phyloP scores from a whole-genome alignment of 2,113 vertebrate genomes.

The Oreocharis arfaki region DNA sequence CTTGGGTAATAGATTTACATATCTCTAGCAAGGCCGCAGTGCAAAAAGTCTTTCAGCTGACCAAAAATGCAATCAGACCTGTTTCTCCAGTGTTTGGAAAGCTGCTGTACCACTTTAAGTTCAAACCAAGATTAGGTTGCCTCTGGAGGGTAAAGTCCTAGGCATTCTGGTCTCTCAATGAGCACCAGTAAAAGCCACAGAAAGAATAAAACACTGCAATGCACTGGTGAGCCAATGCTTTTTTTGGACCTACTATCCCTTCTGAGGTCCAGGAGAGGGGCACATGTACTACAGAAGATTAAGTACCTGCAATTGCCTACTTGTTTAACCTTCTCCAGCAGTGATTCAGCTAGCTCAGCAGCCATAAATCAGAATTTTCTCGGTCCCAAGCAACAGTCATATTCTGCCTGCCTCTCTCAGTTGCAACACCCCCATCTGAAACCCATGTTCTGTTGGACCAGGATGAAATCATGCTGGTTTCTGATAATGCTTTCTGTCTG shows the following conservation, averaged over 20 bases:
- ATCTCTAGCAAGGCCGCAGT: neutral
- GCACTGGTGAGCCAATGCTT: rapidly evolving
- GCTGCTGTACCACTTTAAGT: neutral
- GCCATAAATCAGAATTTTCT: neutral
- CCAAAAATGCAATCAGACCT: neutral
- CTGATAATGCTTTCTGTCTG: neutral
- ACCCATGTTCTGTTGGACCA: neutral
- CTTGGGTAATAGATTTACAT: neutral
- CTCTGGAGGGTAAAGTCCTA: neutral
- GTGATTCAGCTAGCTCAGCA: neutral
- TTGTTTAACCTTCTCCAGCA: neutral
- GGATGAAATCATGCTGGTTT: neutral
- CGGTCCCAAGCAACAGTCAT: neutral
- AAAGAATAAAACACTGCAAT: neutral
- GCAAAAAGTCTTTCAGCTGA: neutral
- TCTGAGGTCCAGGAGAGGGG: neutral
- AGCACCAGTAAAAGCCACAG: neutral
- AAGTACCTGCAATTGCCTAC: neutral
- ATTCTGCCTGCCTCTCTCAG: neutral
- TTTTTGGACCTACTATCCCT: neutral
- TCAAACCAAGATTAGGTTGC: neutral
- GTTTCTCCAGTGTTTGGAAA: neutral
- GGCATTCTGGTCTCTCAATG: neutral
- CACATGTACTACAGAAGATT: neutral
- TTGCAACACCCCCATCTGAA: neutral